A percentile compares a stretch with the other conserved stretches of the same genome.
Conservation (phyloP, 2,888 invertebrate species). For the Drosophila limbata region DNA sequence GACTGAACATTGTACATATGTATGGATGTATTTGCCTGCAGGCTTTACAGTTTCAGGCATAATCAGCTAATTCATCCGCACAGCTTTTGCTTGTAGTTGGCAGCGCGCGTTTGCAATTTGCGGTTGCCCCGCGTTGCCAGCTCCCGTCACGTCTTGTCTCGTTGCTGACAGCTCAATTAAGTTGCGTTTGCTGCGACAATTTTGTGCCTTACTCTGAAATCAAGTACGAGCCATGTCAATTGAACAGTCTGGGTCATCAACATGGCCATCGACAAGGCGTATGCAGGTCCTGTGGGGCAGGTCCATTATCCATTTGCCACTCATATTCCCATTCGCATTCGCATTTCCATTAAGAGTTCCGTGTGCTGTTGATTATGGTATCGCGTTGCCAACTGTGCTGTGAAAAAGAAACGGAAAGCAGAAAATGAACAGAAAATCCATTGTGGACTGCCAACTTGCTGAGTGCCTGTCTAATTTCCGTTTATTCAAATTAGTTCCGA, state of each 20-base stretch:
- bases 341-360: slow-evolving; percentile 40
- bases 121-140: slow-evolving; percentile 1
- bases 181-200: slow-evolving; percentile 29
- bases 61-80: slow-evolving; percentile 26
- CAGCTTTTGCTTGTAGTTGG: slow-evolving; percentile 23
- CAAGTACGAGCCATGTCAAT: slow-evolving; percentile 22
- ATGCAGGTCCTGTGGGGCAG: background rate
- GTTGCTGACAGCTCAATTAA: slow-evolving; percentile 51
- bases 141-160: slow-evolving; percentile 5
- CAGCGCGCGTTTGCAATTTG: slow-evolving; percentile 37
- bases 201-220: slow-evolving; percentile 16
- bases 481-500: slow-evolving; percentile 72
- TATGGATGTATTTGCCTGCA: background rate
- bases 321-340: slow-evolving; percentile 4
- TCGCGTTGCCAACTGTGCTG: slow-evolving; percentile 28
- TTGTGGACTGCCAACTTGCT: slow-evolving; percentile 18
- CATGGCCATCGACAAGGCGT: slow-evolving; percentile 9
- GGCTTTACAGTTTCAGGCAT: slow-evolving; percentile 5
- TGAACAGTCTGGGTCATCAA: slow-evolving; percentile 13
- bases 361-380: slow-evolving; percentile 30
- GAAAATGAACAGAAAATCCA: background rate
- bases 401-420: background rate
- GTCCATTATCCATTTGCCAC: slow-evolving; percentile 36
- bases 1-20: background rate
- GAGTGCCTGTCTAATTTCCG: slow-evolving; percentile 59